These are phyloP conservation scores for Gorsachius goisagi DNA, from an alignment of 2,113 vertebrate genomes.

Conservation along the genomic window DNA sequence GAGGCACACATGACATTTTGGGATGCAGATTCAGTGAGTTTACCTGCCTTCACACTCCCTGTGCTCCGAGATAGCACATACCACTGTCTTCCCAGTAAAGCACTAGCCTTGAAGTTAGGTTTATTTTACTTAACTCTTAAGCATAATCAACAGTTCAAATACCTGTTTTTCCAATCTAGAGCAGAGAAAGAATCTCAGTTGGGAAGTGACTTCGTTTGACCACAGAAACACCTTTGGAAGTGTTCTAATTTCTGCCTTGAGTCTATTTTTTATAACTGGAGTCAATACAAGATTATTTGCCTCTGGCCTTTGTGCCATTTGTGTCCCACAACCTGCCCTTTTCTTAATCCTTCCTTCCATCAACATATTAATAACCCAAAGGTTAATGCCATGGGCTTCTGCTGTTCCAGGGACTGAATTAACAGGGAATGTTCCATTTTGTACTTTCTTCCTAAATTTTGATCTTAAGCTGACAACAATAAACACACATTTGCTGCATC, in stretches of 20 bases:
- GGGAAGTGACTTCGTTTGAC: neutral
- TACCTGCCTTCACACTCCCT: neutral
- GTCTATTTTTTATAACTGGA: neutral
- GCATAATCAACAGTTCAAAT: neutral
- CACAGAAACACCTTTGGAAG: neutral
- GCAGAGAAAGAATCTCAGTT: neutral
- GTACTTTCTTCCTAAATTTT: neutral
- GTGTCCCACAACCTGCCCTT: conserved; percentile 23
- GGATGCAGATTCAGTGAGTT: neutral
- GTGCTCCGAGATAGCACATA: neutral
- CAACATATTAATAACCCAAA: conserved; percentile 38
- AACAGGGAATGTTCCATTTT: neutral
- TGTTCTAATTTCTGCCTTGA: neutral
- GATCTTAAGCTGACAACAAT: neutral
- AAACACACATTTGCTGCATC: neutral
- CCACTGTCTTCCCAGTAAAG: neutral
- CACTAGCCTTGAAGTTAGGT: neutral
- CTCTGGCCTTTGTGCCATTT: neutral
- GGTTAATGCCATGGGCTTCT: neutral
- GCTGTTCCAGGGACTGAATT: neutral
- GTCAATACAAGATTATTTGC: neutral
- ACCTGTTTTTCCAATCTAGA: neutral
- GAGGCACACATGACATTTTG: fast-evolving
- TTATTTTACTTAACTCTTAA: neutral
- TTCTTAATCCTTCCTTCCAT: conserved; percentile 34